Base-by-base conservation (phyloP, 2,797 vertebrate genomes). In the Mallotus villosus region DNA sequence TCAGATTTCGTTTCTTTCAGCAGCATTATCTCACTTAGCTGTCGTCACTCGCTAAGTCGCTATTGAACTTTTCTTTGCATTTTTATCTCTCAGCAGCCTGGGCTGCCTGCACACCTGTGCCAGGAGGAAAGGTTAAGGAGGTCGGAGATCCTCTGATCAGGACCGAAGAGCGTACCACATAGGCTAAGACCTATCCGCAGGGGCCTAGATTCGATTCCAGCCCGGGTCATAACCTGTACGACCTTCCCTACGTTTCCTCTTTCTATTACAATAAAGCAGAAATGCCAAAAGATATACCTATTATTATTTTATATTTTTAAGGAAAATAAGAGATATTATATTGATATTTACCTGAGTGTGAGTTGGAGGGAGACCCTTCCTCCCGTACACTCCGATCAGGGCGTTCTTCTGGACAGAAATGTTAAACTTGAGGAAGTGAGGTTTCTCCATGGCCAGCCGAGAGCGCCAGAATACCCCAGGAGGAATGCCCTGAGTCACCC, bases 331-430 rank as follows among this genome's bases (percentile, higher is more conserved):
- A 58, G 41, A 12, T 11, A 41, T n/a, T n/a, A n/a, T n/a, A n/a
- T 1, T n/a, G 49, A 14, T 51, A 17, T 22, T 27, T 89, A 99
- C 98, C 96, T 99, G 98, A 27, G 98, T 99, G 83, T 99, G 98
- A 66, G 97, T 96, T 22, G 98, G 97, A 14, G 95, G 95, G 19
- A 99, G 94, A 41, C 98, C 97, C 88, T 99, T 99, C 76, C 97
- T 92, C 74, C 97, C 98, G 14, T 99, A 99, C 1, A 99, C 96
- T 82, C 98, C 98, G 19, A 99, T 97, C 89, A 99, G 77, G 25
- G 97, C 97, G 53, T 99, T 97, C 90, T 96, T 98, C 92, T 98
- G 97, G 78, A 99, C 96, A 19, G 97, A 99, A 90, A 99, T 97
- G 93, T 99, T 99, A 94, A 99, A 99, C 88, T 98, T 99, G 49